A percentile compares a stretch with the other conserved stretches of the same genome.
Conservation (phyloP, 2,888 invertebrate species). For the Hoplodrina blanda region DNA sequence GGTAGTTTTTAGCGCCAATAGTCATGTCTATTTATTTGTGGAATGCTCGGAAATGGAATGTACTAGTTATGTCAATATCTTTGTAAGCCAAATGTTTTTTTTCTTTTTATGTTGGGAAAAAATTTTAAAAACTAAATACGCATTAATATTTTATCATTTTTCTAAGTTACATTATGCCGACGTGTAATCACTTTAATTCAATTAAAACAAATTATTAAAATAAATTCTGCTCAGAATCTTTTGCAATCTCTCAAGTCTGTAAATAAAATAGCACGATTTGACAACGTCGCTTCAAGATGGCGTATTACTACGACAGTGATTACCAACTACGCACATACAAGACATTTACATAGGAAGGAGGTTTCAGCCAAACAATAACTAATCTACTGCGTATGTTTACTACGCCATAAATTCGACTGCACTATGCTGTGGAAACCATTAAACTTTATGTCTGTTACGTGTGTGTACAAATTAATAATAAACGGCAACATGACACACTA, state of each 20-base stretch:
- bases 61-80: too few relatives aligned
- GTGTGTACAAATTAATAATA: constrained; percentile 51
- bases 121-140: too few relatives aligned
- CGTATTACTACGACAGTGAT: constrained; percentile 3
- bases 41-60: too few relatives aligned
- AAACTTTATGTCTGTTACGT: constrained; percentile 43
- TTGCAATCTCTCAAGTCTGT: rapidly evolving
- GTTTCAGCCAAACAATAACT: constrained; percentile 37
- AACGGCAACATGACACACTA: constrained; percentile 14
- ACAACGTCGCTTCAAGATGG: constrained; percentile 2
- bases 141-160: too few relatives aligned
- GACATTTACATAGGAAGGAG: constrained; percentile 37
- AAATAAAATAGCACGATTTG: not conserved
- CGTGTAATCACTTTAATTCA: not conserved
- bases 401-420: constrained; percentile 41
- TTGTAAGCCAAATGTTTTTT: too few relatives aligned
- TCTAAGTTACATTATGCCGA: not conserved
- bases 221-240: not conserved
- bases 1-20: not conserved
- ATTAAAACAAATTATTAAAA: not conserved
- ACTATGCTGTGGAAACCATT: constrained; percentile 32
- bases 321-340: constrained; percentile 22
- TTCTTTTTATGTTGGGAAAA: too few relatives aligned
- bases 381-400: constrained; percentile 39
- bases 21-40: not conserved